Base-by-base conservation (phyloP, 2,888 invertebrate species). In the Calameuta idolon region DNA sequence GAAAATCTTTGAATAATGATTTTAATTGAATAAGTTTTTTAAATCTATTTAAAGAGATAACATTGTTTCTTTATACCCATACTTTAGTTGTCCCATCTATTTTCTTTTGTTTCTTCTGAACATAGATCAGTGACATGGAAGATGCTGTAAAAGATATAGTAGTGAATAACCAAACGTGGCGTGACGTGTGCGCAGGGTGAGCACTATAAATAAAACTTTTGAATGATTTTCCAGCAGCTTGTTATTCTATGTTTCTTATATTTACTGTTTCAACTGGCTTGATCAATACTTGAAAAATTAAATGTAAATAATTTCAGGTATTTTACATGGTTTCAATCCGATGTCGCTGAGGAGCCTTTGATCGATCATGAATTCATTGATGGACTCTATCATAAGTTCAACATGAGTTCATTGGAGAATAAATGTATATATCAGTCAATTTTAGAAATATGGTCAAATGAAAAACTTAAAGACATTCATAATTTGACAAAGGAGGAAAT, bases 151-250 rank as follows among this genome's bases (percentile, higher is more conserved):
- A 87, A 76, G 82, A 77, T 30, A 88, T 90, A 74, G 81, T 83
- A 31, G 86, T 88, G 33, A 84, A 88, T 33, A 89, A 90, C 78
- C 82, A 86, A 34, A 87, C 89, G 11, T 92, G 92, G 91, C 82
- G 86, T 34, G 90, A 91, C 79, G 87, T 92, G 9, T 92, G 91
- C 74, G 91, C 90, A n/a, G 88, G 91, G 91, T 91, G 83, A 88
- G 84, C 40, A 69, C 30, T 12, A 23, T 30, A 33, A 15, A 71
- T 35, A 37, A 69, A 75, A 23, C n/a, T 79, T 35, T 73, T 79
- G 12, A 23, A 40, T 31, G 4, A 68, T 68, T 30, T 34, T 30
- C 40, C 35, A 69, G 3, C 33, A 40, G 11, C 33, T 73, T 76
- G 33, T 40, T 12, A 31, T 40, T n/a, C 37, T 71, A 15, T 37